Evolutionary conservation across 2,888 invertebrate species (phyloP), one percentile per base, ranked within the genome.

Genomic region (Philereme transversata): DNA sequence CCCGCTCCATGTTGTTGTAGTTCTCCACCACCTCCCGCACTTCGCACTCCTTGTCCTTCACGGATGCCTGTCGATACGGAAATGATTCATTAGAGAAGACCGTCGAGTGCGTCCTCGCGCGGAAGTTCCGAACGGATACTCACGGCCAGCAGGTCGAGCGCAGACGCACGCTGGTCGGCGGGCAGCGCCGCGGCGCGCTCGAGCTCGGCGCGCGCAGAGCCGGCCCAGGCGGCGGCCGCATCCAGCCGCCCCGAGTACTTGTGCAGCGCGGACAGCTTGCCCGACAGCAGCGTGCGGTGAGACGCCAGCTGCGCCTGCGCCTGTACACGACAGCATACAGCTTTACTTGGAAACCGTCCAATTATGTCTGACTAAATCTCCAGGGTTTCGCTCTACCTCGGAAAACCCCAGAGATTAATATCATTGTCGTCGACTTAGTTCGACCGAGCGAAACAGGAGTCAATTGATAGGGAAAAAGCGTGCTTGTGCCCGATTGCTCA

Each of bases 21-120:
- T 94, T 94, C 79, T 94, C 94, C 50, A 95, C 76, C 48, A 94
- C 92, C 71, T 95, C 95, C 71, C 93, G 93, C 45, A 95, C 92
- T 76, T 95, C 94, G 63, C 91, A 85, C 76, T 94, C 94, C 53
- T 92, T 93, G 71, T 94, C 94, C 62, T 83, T 77, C 9, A 93
- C 87, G 46, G 82, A 79, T 4, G 77, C 82, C 93, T 93, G 73
- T 5, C 10, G 10, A 5, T 11, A 44, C 11, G 41, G 4, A 3
- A 38, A 5, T 38, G 3, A 38, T 38, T 5, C 5, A 38, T 38
- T 38, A 38, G 8, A 41, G 4, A 4, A 4, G 9, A 41, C 41
- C 1, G n/a, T n/a, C n/a, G 1, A 41, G 4, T 4, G 9, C 41
- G 5, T 9, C 3, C 6, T 6, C 1, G n/a, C 8, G 9, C 4